Conservation (phyloP, 2,888 invertebrate species). For the Nebria brevicollis region DNA sequence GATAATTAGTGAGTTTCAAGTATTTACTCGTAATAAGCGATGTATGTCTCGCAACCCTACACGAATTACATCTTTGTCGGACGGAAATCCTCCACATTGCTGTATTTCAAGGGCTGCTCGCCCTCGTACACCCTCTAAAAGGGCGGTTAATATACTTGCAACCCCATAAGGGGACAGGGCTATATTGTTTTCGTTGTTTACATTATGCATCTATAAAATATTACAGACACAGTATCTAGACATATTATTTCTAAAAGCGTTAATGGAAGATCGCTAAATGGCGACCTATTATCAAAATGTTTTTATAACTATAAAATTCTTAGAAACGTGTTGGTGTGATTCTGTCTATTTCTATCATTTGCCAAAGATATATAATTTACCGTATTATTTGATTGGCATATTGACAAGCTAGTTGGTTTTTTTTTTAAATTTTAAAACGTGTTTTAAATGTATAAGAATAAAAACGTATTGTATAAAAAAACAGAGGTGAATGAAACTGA, state of each 20-base stretch:
- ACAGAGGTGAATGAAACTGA: background rate
- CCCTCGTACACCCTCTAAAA: conserved; percentile 82
- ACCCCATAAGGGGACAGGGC: conserved; percentile 87
- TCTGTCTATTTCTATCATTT: background rate
- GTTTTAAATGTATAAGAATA: background rate
- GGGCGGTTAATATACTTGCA: conserved; percentile 80
- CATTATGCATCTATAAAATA: conserved; percentile 70
- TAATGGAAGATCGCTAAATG: too few species aligned
- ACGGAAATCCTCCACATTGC: conserved; percentile 75
- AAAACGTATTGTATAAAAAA: background rate
- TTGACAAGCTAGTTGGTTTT: background rate
- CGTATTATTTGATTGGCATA: background rate
- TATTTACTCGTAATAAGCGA: conserved; percentile 79
- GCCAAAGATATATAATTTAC: background rate
- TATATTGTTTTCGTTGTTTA: conserved; percentile 80
- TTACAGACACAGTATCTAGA: background rate
- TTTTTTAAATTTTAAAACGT: background rate
- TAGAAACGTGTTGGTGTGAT: background rate
- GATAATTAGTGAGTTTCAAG: conserved; percentile 5
- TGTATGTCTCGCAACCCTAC: conserved; percentile 86
- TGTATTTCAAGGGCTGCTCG: conserved; percentile 78
- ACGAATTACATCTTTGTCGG: conserved; percentile 77
- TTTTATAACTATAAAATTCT: too few species aligned
- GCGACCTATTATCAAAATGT: too few species aligned
- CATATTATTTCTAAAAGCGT: too few species aligned